Evolutionary conservation across 2,888 invertebrate species (phyloP).

Genomic region (Drosophila emarginata): DNA sequence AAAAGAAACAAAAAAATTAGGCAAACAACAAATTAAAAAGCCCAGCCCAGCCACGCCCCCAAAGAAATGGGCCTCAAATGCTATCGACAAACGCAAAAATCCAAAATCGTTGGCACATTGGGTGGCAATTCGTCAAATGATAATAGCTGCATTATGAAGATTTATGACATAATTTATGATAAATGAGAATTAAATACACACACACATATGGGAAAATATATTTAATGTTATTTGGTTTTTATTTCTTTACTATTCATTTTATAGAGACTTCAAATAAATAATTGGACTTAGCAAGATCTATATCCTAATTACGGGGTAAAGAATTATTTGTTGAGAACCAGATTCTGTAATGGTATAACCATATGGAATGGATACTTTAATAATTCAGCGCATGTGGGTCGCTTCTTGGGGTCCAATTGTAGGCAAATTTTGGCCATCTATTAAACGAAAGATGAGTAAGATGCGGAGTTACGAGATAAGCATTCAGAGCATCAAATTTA

Average conservation of each 20-base stretch:
- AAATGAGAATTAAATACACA: slow-evolving; percentile 74
- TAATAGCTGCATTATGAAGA: slow-evolving; percentile 61
- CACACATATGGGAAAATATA: slow-evolving; percentile 57
- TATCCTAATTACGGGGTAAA: not conserved
- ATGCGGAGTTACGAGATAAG: too few species aligned
- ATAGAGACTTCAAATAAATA: slow-evolving; percentile 11
- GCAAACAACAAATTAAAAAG: slow-evolving; percentile 44
- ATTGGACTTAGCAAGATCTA: slow-evolving; percentile 6
- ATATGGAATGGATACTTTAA: slow-evolving; percentile 82
- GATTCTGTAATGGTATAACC: slow-evolving; percentile 80
- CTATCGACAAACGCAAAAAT: not conserved
- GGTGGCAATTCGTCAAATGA: not conserved
- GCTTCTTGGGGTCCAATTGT: slow-evolving; percentile 80
- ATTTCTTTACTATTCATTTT: not conserved
- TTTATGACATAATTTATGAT: slow-evolving; percentile 71
- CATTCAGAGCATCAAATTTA: not conserved
- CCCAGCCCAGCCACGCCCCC: slow-evolving; percentile 24
- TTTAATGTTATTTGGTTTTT: slow-evolving; percentile 1
- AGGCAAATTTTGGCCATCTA: slow-evolving; percentile 81
- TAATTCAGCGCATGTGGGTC: slow-evolving; percentile 80
- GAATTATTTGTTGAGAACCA: slow-evolving; percentile 31
- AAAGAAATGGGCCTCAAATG: slow-evolving; percentile 10
- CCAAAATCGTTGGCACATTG: not conserved
- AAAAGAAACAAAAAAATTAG: slow-evolving; percentile 41
- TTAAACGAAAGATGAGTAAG: not conserved